Percentiles rank a stretch among this genome's conserved stretches.
These are phyloP conservation scores for Antigone vipio DNA, from an alignment of 2,113 vertebrate genomes.

Conservation along the genomic window DNA sequence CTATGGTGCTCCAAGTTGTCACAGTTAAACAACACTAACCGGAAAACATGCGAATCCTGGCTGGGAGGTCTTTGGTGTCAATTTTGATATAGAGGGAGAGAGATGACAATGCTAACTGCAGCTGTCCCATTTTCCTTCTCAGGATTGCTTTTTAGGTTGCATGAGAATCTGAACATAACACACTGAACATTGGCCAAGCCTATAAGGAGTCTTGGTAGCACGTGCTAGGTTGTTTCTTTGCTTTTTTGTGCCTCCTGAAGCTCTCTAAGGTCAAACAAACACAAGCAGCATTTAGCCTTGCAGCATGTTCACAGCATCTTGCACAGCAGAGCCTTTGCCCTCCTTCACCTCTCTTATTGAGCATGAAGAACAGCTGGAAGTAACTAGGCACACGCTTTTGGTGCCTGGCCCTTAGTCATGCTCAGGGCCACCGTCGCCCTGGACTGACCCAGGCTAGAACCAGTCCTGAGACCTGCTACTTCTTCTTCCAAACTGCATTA, in stretches of 20 bases:
- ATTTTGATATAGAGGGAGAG: not conserved
- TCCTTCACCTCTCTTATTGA: not conserved
- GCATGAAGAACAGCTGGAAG: not conserved
- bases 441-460: not conserved
- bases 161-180: not conserved
- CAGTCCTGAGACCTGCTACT: not conserved
- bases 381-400: not conserved
- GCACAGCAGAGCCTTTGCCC: not conserved
- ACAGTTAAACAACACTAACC: not conserved
- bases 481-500: not conserved
- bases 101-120: not conserved
- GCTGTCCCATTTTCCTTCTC: not conserved
- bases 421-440: rapidly evolving
- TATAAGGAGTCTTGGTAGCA: not conserved
- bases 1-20: not conserved
- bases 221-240: not conserved
- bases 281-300: not conserved
- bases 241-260: not conserved
- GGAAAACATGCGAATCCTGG: not conserved
- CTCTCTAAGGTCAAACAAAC: not conserved
- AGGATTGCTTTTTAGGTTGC: not conserved
- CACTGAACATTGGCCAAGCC: not conserved
- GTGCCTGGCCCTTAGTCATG: not conserved
- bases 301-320: not conserved
- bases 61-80: not conserved